A percentile compares a stretch with the other conserved stretches of the same genome.
phyloP scores from a whole-genome alignment of 2,797 vertebrate genomes.

The Zenarchopterus dispar region DNA sequence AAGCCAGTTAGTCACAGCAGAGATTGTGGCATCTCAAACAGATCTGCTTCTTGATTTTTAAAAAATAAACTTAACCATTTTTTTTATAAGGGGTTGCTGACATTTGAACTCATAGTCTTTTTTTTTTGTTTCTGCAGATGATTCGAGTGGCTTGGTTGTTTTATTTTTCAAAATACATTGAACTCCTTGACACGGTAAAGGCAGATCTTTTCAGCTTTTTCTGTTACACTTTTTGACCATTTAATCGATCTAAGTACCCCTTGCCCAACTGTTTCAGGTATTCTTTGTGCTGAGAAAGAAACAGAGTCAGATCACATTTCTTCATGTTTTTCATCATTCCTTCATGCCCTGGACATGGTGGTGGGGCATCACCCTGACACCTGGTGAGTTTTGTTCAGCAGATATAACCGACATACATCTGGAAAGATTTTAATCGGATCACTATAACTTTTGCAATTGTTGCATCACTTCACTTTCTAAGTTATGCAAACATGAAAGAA shows the following conservation, averaged over 20 bases:
- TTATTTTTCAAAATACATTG: slow-evolving; percentile 93
- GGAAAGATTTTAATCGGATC: background rate
- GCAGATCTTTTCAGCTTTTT: background rate
- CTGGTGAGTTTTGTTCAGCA: slow-evolving; percentile 81
- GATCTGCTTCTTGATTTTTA: background rate
- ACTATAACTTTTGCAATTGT: background rate
- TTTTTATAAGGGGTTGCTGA: background rate
- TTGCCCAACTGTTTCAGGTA: slow-evolving; percentile 73
- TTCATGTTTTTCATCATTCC: slow-evolving; percentile 98
- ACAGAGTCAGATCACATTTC: slow-evolving; percentile 95
- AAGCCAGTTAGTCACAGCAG: slow-evolving; percentile 55
- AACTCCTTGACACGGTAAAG: slow-evolving; percentile 95
- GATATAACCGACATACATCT: background rate
- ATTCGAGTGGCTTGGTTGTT: slow-evolving; percentile 91
- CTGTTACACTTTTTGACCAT: background rate
- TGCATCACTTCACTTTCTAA: background rate
- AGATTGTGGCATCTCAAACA: background rate
- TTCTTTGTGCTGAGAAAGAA: slow-evolving; percentile 98
- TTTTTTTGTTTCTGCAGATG: slow-evolving; percentile 86
- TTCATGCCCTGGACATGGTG: slow-evolving; percentile 98
- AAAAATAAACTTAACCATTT: background rate
- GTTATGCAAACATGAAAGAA: background rate
- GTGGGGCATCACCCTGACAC: slow-evolving; percentile 94
- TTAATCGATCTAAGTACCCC: background rate
- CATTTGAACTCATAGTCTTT: slow-evolving; percentile 16